These are phyloP conservation scores for Gadopsis marmoratus DNA, from an alignment of 2,797 vertebrate genomes.

Conservation along the genomic window DNA sequence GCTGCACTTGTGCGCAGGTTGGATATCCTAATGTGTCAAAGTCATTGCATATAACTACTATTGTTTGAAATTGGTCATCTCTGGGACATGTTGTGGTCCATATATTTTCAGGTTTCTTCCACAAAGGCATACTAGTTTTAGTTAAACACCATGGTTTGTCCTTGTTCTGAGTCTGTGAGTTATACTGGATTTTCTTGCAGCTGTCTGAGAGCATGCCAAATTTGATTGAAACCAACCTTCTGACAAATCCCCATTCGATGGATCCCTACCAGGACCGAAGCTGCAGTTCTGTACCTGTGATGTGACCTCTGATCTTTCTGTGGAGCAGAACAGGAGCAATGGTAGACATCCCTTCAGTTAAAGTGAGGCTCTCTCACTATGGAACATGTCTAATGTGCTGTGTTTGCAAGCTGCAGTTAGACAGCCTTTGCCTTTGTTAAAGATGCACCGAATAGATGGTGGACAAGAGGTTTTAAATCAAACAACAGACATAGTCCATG, in stretches of 20 bases:
- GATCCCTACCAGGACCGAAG: background rate
- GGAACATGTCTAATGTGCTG: background rate
- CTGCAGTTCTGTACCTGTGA: background rate
- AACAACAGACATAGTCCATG: conserved; percentile 7
- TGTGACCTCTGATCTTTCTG: conserved; percentile 13
- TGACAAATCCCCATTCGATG: background rate
- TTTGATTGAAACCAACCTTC: background rate
- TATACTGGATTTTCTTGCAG: background rate
- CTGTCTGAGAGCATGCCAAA: background rate
- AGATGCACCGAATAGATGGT: background rate
- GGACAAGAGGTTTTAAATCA: conserved; percentile 44
- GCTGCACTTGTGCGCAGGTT: background rate
- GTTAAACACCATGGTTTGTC: background rate
- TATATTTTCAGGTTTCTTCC: background rate
- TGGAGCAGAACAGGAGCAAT: background rate
- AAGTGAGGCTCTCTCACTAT: background rate
- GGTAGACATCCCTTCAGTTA: background rate
- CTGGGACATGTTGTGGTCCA: background rate
- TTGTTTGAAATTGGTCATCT: background rate
- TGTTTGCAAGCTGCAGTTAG: background rate
- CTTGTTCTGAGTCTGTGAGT: background rate
- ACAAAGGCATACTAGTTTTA: background rate
- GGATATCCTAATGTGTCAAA: background rate
- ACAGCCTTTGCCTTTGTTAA: conserved; percentile 1
- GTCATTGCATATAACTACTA: background rate